Evolutionary conservation across 1,140 invertebrate species (phyloP), one percentile per base, ranked within the genome.

Genomic region (Tachypleus tridentatus): DNA sequence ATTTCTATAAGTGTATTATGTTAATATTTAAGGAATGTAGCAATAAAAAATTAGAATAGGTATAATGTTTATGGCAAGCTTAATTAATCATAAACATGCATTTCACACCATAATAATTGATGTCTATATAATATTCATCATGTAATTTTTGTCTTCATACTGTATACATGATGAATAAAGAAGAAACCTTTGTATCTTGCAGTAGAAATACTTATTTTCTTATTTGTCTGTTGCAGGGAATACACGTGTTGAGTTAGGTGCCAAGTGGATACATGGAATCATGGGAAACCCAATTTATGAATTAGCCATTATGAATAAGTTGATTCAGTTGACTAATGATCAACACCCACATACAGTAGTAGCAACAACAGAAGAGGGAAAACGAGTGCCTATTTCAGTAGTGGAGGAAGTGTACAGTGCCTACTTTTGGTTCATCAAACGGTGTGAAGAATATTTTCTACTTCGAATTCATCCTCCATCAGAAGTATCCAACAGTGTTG

Each of bases 381-480:
- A 87, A 76, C 87, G 90, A 74, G 82, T 93, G 62, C 87, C 90
- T 57, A 58, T 52, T 59, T 62, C 61, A 51, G 58, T 70, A 8
- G 57, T 75, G 57, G 70, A 81, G 77, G 90, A 94, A 79, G 91
- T 92, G 65, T 92, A 92, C 70, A 89, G 91, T 76, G 89, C 89
- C 9, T 94, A 94, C 73, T 84, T 91, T 47, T 91, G 88, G 77
- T 94, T 94, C 76, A 76, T 92, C 67, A 83, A 85, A 72, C 82
- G 89, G 57, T 94, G 91, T 73, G 90, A 93, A 77, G 90, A 93
- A 74, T 94, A 93, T 77, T 93, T 89, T 77, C 76, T 92, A 50
- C 90, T 89, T 72, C 85, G 90, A 72, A 64, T 68, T 48, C 91
- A 90, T 73, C 82, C 85, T 69, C 89, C 90, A 57, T 89, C 90